Conservation (phyloP, 2,113 vertebrate genomes). For the Trachemys scripta region DNA sequence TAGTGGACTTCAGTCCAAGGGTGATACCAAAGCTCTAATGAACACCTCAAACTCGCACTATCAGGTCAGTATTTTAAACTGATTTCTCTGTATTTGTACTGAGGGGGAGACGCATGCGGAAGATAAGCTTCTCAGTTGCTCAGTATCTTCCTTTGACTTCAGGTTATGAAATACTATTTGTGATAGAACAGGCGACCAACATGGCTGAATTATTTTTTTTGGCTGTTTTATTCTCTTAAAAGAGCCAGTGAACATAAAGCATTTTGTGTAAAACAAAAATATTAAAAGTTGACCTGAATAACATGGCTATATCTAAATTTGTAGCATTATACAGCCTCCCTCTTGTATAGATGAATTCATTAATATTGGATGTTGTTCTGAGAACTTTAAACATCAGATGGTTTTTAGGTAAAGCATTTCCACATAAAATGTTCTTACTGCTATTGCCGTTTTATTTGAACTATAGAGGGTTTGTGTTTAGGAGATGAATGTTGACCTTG, state of each 20-base stretch:
- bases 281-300: slow-evolving; percentile 13
- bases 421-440: fast-evolving
- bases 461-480: fast-evolving
- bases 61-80: slow-evolving; percentile 59
- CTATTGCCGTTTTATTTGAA: background rate
- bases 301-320: fast-evolving
- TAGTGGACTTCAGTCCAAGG: background rate
- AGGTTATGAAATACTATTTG: slow-evolving; percentile 44
- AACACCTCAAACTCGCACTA: slow-evolving; percentile 35
- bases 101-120: slow-evolving; percentile 38
- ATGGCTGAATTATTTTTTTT: slow-evolving; percentile 63
- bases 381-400: background rate
- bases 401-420: background rate
- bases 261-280: background rate
- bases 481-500: background rate
- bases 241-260: background rate
- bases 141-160: slow-evolving; percentile 52
- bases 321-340: background rate
- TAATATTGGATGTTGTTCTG: background rate
- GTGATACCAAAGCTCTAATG: slow-evolving; percentile 48
- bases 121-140: slow-evolving; percentile 35
- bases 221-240: background rate
- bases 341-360: background rate
- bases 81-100: slow-evolving; percentile 59
- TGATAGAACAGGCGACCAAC: slow-evolving; percentile 28